A percentile compares a stretch with the other conserved stretches of the same genome.
Conservation (phyloP, 2,113 vertebrate species). For the Dermatemys mawii region DNA sequence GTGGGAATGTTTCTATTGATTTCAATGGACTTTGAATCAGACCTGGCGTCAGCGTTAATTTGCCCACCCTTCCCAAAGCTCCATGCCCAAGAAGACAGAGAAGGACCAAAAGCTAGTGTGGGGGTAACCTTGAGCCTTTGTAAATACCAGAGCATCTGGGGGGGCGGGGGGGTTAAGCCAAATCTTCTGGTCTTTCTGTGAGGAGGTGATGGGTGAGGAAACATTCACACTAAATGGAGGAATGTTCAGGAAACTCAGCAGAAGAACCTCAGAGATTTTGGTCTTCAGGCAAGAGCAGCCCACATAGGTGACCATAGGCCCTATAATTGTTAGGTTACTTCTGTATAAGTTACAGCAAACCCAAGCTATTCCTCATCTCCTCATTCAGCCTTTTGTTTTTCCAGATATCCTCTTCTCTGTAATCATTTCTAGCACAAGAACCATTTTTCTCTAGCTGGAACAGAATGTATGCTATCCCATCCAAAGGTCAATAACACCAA, state of each 20-base stretch:
- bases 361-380: background rate
- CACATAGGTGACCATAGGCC: background rate
- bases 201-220: background rate
- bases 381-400: background rate
- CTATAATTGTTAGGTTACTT: background rate
- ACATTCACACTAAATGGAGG: background rate
- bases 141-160: background rate
- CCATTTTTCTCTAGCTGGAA: fast-evolving
- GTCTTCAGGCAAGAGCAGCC: background rate
- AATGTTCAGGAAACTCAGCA: background rate
- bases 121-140: background rate
- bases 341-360: background rate
- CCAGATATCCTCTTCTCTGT: background rate
- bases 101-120: background rate
- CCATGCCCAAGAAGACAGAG: background rate
- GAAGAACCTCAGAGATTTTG: background rate
- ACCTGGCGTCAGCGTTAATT: background rate
- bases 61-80: background rate
- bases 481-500: fast-evolving
- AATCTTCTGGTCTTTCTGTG: background rate
- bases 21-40: background rate
- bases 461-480: fast-evolving
- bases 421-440: background rate
- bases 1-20: background rate
- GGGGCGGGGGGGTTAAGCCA: background rate